Percentiles rank a stretch among this genome's conserved stretches.
phyloP scores from a whole-genome alignment of 2,797 vertebrate species.

The Tympanoctomys barrerae region DNA sequence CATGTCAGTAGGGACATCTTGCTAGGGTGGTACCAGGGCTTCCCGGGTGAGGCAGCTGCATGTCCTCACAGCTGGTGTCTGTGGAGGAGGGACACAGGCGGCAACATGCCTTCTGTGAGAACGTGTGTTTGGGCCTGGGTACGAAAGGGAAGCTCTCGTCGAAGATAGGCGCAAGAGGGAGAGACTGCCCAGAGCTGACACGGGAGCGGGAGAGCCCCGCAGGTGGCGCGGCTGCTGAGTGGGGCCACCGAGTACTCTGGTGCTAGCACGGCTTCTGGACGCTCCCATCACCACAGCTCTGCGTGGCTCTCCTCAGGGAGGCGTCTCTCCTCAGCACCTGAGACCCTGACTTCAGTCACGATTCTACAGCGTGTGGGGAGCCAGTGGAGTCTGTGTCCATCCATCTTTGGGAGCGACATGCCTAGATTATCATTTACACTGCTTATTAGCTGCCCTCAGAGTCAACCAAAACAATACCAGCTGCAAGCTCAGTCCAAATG shows the following conservation, averaged over 20 bases:
- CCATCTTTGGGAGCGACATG: neutral
- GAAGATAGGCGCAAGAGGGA: neutral
- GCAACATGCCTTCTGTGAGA: neutral
- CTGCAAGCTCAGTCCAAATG: neutral
- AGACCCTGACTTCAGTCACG: neutral
- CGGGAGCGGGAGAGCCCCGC: neutral
- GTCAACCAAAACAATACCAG: neutral
- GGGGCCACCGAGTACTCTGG: neutral
- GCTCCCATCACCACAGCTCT: neutral
- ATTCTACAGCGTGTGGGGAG: neutral
- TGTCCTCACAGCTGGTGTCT: neutral
- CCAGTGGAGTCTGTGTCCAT: neutral
- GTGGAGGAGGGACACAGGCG: neutral
- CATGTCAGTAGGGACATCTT: neutral
- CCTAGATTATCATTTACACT: neutral
- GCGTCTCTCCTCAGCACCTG: neutral
- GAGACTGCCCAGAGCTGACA: neutral
- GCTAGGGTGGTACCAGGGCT: neutral
- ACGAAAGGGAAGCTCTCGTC: neutral
- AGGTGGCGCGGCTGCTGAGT: neutral
- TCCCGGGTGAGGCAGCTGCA: no score
- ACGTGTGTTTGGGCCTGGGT: neutral
- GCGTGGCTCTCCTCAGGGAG: neutral
- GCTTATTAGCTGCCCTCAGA: neutral
- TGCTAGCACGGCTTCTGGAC: neutral